Evolutionary conservation across 2,888 invertebrate genomes (phyloP).

Genomic region (Pristionchus arcanus): DNA sequence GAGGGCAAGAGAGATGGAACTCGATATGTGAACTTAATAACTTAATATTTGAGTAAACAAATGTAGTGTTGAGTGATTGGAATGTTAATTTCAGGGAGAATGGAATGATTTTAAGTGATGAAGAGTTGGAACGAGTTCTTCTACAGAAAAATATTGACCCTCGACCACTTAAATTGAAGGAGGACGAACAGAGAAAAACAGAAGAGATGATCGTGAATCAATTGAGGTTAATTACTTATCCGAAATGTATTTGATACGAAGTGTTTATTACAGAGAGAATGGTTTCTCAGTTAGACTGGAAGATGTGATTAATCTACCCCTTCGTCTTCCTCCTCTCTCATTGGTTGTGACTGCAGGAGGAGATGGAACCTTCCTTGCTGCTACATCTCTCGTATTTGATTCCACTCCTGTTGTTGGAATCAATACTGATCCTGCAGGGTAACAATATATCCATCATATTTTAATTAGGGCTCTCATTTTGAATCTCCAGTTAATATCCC

Average conservation of each 20-base stretch:
- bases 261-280: constrained; percentile 55
- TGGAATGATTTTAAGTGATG: background rate
- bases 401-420: constrained; percentile 77
- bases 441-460: background rate
- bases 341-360: constrained; percentile 77
- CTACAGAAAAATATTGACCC: constrained; percentile 13
- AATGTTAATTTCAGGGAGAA: background rate
- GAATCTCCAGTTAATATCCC: no score
- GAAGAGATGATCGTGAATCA: constrained; percentile 61
- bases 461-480: no score
- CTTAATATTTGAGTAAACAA: background rate
- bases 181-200: constrained; percentile 64
- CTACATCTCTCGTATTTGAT: constrained; percentile 71
- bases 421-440: constrained; percentile 77
- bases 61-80: background rate
- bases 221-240: constrained; percentile 52
- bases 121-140: constrained; percentile 16
- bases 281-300: constrained; percentile 67
- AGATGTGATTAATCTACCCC: constrained; percentile 62
- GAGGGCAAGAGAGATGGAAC: background rate
- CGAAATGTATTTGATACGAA: no score
- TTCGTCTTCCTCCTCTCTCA: constrained; percentile 67
- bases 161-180: constrained; percentile 56
- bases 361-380: constrained; percentile 78
- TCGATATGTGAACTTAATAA: background rate